Base-by-base conservation (phyloP, 1,140 invertebrate species). In the Neodiprion pinetum region DNA sequence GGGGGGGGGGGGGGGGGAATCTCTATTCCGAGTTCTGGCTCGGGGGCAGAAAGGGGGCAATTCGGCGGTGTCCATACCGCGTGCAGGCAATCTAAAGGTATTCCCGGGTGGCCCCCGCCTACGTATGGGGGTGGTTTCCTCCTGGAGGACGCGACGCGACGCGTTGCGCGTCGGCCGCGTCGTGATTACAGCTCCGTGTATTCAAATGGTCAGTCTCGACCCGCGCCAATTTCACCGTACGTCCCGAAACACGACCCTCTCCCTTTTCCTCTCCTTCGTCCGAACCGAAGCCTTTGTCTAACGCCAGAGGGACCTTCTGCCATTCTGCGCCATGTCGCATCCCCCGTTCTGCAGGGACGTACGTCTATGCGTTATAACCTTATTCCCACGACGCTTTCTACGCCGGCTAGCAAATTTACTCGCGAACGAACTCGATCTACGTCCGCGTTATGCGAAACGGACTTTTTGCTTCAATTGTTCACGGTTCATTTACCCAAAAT, bases 181-280 rank as follows among this genome's bases (percentile, higher is more conserved):
- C 84, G 85, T 88, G 87, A 88, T 88, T 88, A 88, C 85, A 85
- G 86, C 83, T 72, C 78, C 84, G 85, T 84, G 84, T 87, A 89
- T 88, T 88, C 87, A 88, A 89, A 88, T 88, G 87, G 86, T 86
- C 87, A 87, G 81, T 82, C 81, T 14, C 74, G 80, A 86, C 82
- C 85, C 83, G 85, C 86, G 86, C 86, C 87, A 89, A 89, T 89
- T 87, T 87, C 86, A 84, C 81, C 77, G 17, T 40, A 69, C 67
- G 11, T 21, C 11, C 11, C 40, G 67, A 40, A 40, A 69, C 11
- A 69, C 73, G 61, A 61, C 67, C 78, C 77, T 79, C 78, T 79
- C 74, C 80, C 82, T 76, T 79, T 81, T 76, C 80, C 78, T 83
- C 80, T 81, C 82, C 80, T 79, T 82, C 79, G 77, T 78, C 80